phyloP scores from a whole-genome alignment of 2,113 vertebrate species.

The Eurystomus gularis region DNA sequence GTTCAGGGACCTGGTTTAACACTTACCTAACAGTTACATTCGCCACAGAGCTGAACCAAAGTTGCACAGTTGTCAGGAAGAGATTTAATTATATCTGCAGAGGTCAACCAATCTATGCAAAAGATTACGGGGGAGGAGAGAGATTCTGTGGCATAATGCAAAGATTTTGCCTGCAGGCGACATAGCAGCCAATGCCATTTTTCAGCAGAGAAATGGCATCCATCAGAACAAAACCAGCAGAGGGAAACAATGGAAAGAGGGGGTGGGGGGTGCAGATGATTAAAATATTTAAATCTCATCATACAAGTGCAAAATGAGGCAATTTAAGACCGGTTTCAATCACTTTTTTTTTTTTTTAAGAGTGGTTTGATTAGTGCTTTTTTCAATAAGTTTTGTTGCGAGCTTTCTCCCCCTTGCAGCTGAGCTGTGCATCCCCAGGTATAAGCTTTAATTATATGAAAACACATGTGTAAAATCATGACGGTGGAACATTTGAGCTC shows the following conservation, averaged over 20 bases:
- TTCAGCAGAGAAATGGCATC: slow-evolving; percentile 18
- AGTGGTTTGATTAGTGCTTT: not conserved
- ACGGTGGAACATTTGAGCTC: not conserved
- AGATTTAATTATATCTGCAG: slow-evolving; percentile 44
- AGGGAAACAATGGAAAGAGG: not conserved
- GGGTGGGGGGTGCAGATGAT: not conserved
- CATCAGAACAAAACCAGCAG: not conserved
- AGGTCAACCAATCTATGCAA: slow-evolving; percentile 28
- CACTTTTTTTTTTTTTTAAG: not conserved
- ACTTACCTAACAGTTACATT: not conserved
- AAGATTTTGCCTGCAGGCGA: not conserved
- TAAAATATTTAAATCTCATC: not conserved
- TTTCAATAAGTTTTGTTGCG: not conserved
- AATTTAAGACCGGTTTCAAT: not conserved
- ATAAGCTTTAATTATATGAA: not conserved
- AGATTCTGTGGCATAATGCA: not conserved
- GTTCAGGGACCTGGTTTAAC: not conserved
- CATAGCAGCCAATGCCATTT: not conserved
- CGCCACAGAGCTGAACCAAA: not conserved
- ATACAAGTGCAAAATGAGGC: not conserved
- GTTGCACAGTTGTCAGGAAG: not conserved
- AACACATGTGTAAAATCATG: not conserved
- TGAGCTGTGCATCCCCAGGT: not conserved
- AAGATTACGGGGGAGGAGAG: not conserved
- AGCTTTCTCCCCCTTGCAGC: not conserved